Percentiles rank a stretch among this genome's conserved stretches.
Evolutionary conservation across 2,797 vertebrate genomes (phyloP).

Genomic region (Eidolon dupreanum): DNA sequence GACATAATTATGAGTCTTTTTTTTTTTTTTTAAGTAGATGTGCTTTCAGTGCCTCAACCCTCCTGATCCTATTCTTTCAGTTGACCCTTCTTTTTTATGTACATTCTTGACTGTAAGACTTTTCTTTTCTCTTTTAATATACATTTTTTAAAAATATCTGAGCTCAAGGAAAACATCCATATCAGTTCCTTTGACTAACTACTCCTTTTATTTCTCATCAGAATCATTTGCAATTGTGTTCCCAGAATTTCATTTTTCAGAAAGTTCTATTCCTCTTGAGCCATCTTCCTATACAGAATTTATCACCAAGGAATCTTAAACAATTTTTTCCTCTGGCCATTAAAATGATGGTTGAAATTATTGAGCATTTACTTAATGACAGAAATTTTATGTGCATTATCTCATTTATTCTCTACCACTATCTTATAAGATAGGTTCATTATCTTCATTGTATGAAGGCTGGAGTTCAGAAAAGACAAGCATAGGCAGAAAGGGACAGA

Average conservation of each 20-base stretch:
- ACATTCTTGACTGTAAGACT: not conserved
- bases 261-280: not conserved
- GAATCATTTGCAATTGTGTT: not conserved
- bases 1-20: not conserved
- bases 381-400: not conserved
- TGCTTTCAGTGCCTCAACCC: not conserved
- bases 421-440: not conserved
- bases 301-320: slow-evolving; percentile 23
- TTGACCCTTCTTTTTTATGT: not conserved
- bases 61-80: not conserved
- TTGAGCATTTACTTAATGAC: not conserved
- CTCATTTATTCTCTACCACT: slow-evolving; percentile 37
- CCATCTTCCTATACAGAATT: slow-evolving; percentile 2
- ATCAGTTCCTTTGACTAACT: not conserved
- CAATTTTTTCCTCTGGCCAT: not conserved
- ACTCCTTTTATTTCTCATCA: not conserved
- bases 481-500: not conserved
- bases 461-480: slow-evolving; percentile 11
- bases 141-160: not conserved
- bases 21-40: not conserved
- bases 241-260: not conserved
- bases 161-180: not conserved
- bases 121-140: slow-evolving; percentile 30
- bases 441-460: slow-evolving; percentile 25
- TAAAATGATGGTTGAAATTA: slow-evolving; percentile 37